A percentile compares a stretch with the other conserved stretches of the same genome.
phyloP scores from a whole-genome alignment of 2,113 vertebrate genomes.

The Odobenus rosmarus region DNA sequence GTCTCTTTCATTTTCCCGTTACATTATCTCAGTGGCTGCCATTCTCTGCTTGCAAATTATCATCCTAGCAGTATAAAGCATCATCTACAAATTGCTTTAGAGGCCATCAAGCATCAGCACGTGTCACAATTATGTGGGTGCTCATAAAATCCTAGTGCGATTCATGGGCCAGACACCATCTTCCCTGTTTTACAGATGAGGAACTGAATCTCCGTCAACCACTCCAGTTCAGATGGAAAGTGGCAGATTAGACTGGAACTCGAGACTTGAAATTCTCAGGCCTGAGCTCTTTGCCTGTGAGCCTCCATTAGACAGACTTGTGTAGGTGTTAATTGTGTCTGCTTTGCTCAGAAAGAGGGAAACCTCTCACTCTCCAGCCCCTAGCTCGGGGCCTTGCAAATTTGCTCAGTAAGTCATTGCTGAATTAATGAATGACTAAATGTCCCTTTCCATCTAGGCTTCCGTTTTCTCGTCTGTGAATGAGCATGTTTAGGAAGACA shows the following conservation, averaged over 20 bases:
- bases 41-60: constrained; percentile 51
- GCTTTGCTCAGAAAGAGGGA: neutral
- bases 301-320: neutral
- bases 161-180: constrained; percentile 8
- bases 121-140: neutral
- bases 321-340: neutral
- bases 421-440: constrained; percentile 34
- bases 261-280: neutral
- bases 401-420: constrained; percentile 17
- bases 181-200: constrained; percentile 3
- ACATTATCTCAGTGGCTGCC: neutral
- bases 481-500: neutral
- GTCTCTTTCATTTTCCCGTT: constrained; percentile 45
- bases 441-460: neutral
- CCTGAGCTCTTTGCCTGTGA: neutral
- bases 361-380: neutral
- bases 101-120: constrained; percentile 52
- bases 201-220: neutral
- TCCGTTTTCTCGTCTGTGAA: constrained; percentile 34
- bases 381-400: neutral
- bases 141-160: constrained; percentile 46
- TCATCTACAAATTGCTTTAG: constrained; percentile 36
- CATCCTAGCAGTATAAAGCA: constrained; percentile 20
- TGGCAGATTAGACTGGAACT: neutral
- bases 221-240: neutral